A percentile compares a stretch with the other conserved stretches of the same genome.
Conservation (phyloP, 1,140 invertebrate species). For the Neodiprion fabricii region DNA sequence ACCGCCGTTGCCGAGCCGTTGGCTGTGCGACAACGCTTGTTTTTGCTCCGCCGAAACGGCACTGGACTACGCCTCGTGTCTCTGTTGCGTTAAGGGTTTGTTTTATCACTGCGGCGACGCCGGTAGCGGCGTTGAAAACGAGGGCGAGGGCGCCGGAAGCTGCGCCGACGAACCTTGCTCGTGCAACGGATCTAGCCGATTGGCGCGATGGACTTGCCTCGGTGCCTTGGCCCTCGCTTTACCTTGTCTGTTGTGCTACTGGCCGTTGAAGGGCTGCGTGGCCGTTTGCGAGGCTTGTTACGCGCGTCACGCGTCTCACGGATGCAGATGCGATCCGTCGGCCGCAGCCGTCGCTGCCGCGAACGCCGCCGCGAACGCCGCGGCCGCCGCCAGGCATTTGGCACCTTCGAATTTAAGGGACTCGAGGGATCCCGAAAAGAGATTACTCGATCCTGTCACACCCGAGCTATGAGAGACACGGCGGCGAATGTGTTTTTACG, state of each 20-base stretch:
- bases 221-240: slow-evolving; percentile 78
- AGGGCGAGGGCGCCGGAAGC: slow-evolving; percentile 62
- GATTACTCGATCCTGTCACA: slow-evolving; percentile 55
- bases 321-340: slow-evolving; percentile 69
- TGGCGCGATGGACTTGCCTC: slow-evolving; percentile 84
- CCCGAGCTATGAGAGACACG: slow-evolving; percentile 58
- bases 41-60: slow-evolving; percentile 85
- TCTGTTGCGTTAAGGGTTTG: slow-evolving; percentile 91
- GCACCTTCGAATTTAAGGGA: slow-evolving; percentile 46
- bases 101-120: slow-evolving; percentile 90
- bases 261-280: slow-evolving; percentile 85
- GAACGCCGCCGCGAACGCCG: slow-evolving; percentile 46
- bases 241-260: slow-evolving; percentile 91
- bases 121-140: slow-evolving; percentile 69
- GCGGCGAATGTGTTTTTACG: slow-evolving; percentile 19
- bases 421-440: slow-evolving; percentile 56
- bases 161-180: slow-evolving; percentile 88
- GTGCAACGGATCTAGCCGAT: slow-evolving; percentile 74
- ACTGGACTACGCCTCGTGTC: slow-evolving; percentile 87
- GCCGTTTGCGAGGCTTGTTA: slow-evolving; percentile 81
- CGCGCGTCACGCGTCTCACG: slow-evolving; percentile 75
- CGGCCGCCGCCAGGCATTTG: slow-evolving; percentile 52
- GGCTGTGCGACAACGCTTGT: slow-evolving; percentile 87
- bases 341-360: slow-evolving; percentile 61
- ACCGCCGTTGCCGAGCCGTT: slow-evolving; percentile 80